Evolutionary conservation across 2,888 invertebrate species (phyloP).

Genomic region (Apocheima hispidaria): DNA sequence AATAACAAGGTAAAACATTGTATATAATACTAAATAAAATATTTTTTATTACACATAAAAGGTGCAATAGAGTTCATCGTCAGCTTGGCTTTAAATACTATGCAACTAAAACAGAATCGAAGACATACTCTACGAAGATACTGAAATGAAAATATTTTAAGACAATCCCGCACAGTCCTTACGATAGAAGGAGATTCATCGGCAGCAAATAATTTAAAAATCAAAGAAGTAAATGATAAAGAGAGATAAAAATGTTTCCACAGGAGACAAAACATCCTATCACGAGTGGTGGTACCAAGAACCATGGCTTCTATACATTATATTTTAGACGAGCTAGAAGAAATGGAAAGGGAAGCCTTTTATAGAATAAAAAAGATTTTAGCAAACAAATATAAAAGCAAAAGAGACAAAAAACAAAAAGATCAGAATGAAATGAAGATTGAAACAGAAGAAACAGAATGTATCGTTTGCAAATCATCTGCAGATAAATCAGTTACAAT

Average conservation of each 20-base stretch:
- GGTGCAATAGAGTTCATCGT: neutral
- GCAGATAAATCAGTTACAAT: neutral
- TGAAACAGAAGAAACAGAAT: neutral
- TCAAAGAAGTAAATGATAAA: slow-evolving; percentile 3
- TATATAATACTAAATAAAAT: too few relatives aligned
- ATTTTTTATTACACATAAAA: neutral
- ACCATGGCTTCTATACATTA: neutral
- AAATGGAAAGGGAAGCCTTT: neutral
- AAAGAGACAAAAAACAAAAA: neutral
- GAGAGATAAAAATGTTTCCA: neutral
- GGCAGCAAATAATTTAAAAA: neutral
- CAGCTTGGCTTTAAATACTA: neutral
- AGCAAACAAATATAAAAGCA: neutral
- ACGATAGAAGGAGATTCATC: neutral
- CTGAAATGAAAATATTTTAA: neutral
- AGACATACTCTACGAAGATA: neutral
- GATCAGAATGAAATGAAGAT: neutral
- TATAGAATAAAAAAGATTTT: slow-evolving; percentile 6
- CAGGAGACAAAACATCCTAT: slow-evolving; percentile 3
- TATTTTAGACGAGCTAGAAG: neutral
- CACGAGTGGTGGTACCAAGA: slow-evolving; percentile 2
- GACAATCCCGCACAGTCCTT: slow-evolving; percentile 3
- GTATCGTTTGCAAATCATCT: neutral
- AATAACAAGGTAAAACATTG: too few relatives aligned
- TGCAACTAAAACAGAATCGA: neutral